Evolutionary conservation across 2,888 invertebrate species (phyloP).

Genomic region (Torymus aiolomorphi): DNA sequence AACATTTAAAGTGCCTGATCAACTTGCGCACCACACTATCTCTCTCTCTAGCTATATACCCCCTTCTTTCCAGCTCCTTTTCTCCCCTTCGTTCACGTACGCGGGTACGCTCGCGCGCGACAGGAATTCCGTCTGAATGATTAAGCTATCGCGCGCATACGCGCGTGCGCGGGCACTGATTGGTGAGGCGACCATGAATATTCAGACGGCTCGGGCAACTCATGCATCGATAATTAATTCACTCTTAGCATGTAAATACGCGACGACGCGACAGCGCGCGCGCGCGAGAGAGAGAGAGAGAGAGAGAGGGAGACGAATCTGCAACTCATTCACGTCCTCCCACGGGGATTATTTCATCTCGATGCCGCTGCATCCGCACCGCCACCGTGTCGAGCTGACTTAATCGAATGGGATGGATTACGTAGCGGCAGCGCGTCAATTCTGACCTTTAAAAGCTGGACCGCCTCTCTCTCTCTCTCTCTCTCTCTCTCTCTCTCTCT

Average conservation of each 20-base stretch:
- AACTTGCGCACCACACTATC: not conserved
- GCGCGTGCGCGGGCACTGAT: constrained; percentile 30
- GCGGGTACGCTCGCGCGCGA: not conserved
- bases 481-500: not conserved
- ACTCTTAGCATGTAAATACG: constrained; percentile 62
- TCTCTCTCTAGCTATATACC: too few species aligned
- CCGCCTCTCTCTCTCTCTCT: not conserved
- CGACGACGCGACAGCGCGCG: not conserved
- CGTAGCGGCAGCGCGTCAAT: constrained; percentile 13
- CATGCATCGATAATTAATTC: constrained; percentile 67
- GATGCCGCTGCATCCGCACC: too few species aligned
- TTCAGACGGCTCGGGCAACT: constrained; percentile 61
- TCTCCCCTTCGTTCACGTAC: not conserved
- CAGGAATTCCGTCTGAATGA: constrained; percentile 45
- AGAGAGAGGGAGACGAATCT: constrained; percentile 42
- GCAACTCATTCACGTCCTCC: constrained; percentile 56
- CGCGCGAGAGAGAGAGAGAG: constrained; percentile 9
- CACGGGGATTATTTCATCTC: constrained; percentile 37
- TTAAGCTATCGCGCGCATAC: constrained; percentile 35
- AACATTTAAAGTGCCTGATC: too few species aligned
- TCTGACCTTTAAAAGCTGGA: constrained; percentile 26
- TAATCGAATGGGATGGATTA: constrained; percentile 39
- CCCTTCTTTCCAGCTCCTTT: not conserved
- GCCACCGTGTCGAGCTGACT: not conserved
- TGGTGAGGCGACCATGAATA: constrained; percentile 64